Percentiles rank a stretch among this genome's conserved stretches.
Evolutionary conservation across 2,113 vertebrate species (phyloP).

Genomic region (Taxidea taxus): DNA sequence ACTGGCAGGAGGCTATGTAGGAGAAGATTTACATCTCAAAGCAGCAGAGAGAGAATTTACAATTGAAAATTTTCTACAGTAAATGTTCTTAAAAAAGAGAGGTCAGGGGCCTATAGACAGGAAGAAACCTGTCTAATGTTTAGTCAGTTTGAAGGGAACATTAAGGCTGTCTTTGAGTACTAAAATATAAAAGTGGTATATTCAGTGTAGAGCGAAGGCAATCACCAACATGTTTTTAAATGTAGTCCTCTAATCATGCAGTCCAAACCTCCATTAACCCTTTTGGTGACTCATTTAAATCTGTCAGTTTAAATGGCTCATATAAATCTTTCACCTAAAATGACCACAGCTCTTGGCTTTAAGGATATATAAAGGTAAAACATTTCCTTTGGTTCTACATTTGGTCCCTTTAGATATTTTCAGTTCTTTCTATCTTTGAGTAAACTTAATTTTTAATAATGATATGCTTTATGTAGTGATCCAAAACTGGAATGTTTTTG

Average conservation of each 20-base stretch:
- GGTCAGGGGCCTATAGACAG: neutral
- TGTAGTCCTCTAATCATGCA: neutral
- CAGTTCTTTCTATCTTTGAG: neutral
- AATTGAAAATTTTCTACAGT: neutral
- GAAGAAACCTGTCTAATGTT: neutral
- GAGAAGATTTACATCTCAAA: neutral
- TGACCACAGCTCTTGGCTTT: neutral
- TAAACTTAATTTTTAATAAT: neutral
- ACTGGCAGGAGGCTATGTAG: neutral
- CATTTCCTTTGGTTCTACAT: neutral
- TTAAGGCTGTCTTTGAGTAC: neutral
- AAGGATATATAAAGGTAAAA: neutral
- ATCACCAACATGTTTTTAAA: neutral
- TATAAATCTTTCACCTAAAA: constrained; percentile 7
- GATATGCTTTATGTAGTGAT: neutral
- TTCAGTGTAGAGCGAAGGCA: neutral
- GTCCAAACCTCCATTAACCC: neutral
- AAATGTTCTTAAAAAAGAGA: neutral
- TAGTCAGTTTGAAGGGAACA: neutral
- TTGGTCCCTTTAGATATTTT: neutral
- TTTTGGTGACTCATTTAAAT: neutral
- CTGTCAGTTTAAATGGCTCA: neutral
- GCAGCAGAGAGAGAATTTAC: neutral
- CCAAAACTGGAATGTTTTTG: neutral
- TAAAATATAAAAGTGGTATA: neutral